Percentiles rank a stretch among this genome's conserved stretches.
These are phyloP conservation scores for Sarcophilus harrisii DNA, from an alignment of 2,797 vertebrate genomes.

Conservation along the genomic window DNA sequence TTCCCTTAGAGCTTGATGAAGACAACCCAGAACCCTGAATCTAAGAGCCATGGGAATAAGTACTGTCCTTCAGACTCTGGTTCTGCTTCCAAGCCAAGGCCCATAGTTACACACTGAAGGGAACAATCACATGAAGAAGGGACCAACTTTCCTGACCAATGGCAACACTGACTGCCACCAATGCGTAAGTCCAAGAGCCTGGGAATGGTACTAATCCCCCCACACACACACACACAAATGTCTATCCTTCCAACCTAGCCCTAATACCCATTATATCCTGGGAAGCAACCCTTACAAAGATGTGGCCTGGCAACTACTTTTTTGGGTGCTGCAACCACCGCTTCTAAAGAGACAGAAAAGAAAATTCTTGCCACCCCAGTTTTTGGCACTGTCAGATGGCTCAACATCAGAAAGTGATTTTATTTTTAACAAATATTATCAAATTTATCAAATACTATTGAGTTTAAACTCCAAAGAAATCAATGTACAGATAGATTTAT, in stretches of 20 bases:
- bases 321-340: not conserved
- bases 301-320: not conserved
- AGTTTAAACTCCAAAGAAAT: no score
- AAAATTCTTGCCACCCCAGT: not conserved
- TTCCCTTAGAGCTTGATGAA: not conserved
- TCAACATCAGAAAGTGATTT: not conserved
- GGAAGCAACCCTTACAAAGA: not conserved
- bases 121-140: not conserved
- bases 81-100: not conserved
- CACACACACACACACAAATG: no score
- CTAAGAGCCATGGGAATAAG: not conserved
- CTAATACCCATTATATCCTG: not conserved
- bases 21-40: not conserved
- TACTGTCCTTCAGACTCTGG: not conserved
- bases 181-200: not conserved
- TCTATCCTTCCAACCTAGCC: not conserved
- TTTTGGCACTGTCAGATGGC: not conserved
- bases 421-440: not conserved
- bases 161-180: not conserved
- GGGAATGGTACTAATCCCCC: not conserved
- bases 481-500: no score
- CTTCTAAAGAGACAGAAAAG: not conserved
- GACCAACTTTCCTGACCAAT: not conserved
- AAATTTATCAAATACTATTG: no score
- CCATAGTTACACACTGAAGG: not conserved